Percentiles rank a stretch among this genome's conserved stretches.
These are phyloP conservation scores for Hemistola chrysoprasaria DNA, from an alignment of 2,888 invertebrate genomes.

Conservation along the genomic window DNA sequence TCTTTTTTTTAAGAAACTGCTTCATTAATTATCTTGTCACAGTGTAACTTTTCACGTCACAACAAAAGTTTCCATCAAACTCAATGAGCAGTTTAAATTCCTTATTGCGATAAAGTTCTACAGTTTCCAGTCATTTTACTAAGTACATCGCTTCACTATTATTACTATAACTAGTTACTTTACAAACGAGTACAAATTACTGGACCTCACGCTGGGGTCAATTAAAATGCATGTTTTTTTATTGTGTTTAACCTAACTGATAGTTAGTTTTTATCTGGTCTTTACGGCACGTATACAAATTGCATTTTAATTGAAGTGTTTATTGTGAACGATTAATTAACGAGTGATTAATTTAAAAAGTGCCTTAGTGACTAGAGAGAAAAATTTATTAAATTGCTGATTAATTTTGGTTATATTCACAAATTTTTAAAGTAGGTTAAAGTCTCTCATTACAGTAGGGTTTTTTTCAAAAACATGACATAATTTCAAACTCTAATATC, in stretches of 20 bases:
- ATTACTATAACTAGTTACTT: slow-evolving; percentile 50
- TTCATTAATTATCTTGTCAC: slow-evolving; percentile 16
- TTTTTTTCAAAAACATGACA: too few species aligned
- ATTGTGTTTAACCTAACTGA: slow-evolving; percentile 36
- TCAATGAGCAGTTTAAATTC: not conserved
- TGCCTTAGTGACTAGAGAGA: too few species aligned
- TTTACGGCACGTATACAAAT: slow-evolving; percentile 51
- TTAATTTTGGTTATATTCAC: too few species aligned
- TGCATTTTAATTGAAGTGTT: slow-evolving; percentile 37
- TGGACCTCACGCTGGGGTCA: slow-evolving; percentile 56
- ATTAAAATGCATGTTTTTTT: slow-evolving; percentile 60
- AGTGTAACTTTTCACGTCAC: not conserved
- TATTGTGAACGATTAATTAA: slow-evolving; percentile 26
- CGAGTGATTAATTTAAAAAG: slow-evolving; percentile 20
- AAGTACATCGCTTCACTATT: slow-evolving; percentile 26
- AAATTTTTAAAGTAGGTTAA: too few species aligned
- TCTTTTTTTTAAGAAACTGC: too few species aligned
- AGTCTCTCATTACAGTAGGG: too few species aligned
- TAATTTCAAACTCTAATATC: too few species aligned
- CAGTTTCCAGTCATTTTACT: not conserved
- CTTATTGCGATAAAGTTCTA: slow-evolving; percentile 1
- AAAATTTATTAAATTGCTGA: too few species aligned
- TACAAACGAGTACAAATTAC: slow-evolving; percentile 54
- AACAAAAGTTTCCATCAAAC: not conserved
- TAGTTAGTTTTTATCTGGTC: slow-evolving; percentile 37